Evolutionary conservation across 2,888 invertebrate species (phyloP).

Genomic region (Stegana nigrithorax): DNA sequence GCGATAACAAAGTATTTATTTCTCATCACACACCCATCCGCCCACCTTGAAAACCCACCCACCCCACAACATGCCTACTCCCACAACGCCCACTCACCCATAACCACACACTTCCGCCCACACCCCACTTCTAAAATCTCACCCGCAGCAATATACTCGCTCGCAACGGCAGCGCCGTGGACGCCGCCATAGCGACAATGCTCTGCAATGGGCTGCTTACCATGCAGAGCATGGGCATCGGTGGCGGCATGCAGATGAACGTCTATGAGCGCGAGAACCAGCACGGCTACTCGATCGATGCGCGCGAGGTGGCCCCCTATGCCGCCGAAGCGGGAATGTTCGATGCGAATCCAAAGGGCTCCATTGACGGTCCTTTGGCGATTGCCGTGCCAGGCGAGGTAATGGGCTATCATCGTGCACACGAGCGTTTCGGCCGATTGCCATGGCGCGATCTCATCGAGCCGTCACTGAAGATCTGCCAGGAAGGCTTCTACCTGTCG

Average conservation of each 20-base stretch:
- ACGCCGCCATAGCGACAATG: slow-evolving; percentile 85
- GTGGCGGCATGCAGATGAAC: slow-evolving; percentile 85
- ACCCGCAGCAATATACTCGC: slow-evolving; percentile 55
- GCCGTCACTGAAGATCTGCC: slow-evolving; percentile 76
- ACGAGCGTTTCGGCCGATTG: slow-evolving; percentile 79
- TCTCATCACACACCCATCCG: too few species aligned
- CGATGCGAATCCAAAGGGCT: slow-evolving; percentile 35
- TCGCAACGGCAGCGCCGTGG: slow-evolving; percentile 80
- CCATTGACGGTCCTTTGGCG: slow-evolving; percentile 73
- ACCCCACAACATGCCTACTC: too few species aligned
- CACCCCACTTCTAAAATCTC: too few species aligned
- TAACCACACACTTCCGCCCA: too few species aligned
- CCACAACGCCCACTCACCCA: too few species aligned
- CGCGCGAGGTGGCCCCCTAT: slow-evolving; percentile 81
- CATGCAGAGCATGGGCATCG: slow-evolving; percentile 82
- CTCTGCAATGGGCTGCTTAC: slow-evolving; percentile 86
- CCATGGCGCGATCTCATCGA: slow-evolving; percentile 79
- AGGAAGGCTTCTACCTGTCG: slow-evolving; percentile 74
- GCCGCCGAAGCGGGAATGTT: slow-evolving; percentile 70
- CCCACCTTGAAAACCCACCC: too few species aligned
- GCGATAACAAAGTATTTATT: too few species aligned
- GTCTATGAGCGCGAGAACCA: slow-evolving; percentile 75
- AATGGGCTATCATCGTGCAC: slow-evolving; percentile 81
- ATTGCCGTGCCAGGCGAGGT: slow-evolving; percentile 88
- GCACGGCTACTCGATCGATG: slow-evolving; percentile 77